Evolutionary conservation across 2,797 vertebrate species (phyloP).

Genomic region (Tapera naevia): DNA sequence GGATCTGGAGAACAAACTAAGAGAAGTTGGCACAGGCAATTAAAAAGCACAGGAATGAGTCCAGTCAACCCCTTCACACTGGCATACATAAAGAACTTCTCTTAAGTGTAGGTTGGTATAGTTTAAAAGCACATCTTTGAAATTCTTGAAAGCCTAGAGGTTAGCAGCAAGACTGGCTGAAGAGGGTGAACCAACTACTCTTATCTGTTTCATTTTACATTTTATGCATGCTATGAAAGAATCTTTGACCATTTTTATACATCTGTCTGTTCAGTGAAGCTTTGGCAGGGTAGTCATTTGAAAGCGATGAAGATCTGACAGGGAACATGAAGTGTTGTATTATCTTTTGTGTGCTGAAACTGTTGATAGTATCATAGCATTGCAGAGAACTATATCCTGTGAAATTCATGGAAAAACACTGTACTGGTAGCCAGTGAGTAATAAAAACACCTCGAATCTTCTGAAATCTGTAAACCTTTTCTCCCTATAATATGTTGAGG

Average conservation of each 20-base stretch:
- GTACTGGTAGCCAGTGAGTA: not conserved
- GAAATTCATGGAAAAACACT: not conserved
- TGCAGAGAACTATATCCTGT: not conserved
- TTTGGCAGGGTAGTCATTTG: not conserved
- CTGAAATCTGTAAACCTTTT: conserved; percentile 49
- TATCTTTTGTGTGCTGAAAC: not conserved
- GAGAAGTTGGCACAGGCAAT: not conserved
- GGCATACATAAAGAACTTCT: not conserved
- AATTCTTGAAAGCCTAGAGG: not conserved
- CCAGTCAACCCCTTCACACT: not conserved
- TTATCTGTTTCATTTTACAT: conserved; percentile 17
- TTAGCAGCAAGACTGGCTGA: not conserved
- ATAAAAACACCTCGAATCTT: conserved; percentile 22
- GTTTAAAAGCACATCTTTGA: not conserved
- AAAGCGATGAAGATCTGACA: not conserved
- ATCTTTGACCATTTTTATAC: not conserved
- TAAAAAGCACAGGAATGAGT: not conserved
- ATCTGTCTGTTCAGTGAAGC: not conserved
- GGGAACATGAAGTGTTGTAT: not conserved
- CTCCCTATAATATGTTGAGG: not conserved
- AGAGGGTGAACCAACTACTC: not conserved
- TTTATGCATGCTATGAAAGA: not conserved
- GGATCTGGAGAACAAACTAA: not conserved
- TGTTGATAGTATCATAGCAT: not conserved
- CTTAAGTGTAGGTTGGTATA: not conserved